phyloP scores from a whole-genome alignment of 1,140 invertebrate genomes.

The Megalonaias nervosa region DNA sequence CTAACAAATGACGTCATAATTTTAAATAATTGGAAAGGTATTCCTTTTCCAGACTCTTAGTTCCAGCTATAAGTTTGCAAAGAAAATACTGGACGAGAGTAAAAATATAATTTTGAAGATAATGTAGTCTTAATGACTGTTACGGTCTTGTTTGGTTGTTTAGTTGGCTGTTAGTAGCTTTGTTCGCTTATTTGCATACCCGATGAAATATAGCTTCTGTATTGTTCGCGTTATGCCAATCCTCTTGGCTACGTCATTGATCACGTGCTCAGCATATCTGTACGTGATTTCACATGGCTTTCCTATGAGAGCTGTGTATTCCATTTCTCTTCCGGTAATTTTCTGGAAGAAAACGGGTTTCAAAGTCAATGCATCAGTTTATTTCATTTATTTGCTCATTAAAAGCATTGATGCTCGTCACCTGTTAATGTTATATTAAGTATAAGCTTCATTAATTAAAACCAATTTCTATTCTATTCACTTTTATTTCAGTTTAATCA shows the following conservation, averaged over 20 bases:
- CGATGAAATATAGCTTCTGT: conserved; percentile 69
- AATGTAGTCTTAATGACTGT: background rate
- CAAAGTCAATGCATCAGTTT: background rate
- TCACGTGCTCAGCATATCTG: conserved; percentile 67
- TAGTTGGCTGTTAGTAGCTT: background rate
- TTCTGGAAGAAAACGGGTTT: conserved; percentile 57
- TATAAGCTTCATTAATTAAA: no score
- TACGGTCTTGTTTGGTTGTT: background rate
- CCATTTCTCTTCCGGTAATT: conserved; percentile 67
- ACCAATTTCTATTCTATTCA: no score
- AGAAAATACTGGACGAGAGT: background rate
- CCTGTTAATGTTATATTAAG: no score
- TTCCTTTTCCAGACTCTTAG: no score
- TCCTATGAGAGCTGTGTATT: conserved; percentile 69
- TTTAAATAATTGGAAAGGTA: background rate
- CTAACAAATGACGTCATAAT: no score
- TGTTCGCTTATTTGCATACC: conserved; percentile 49
- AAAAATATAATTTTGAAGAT: background rate
- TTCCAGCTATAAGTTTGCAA: background rate
- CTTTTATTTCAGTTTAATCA: background rate
- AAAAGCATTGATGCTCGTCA: no score
- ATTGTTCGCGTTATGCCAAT: conserved; percentile 63
- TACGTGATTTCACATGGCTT: conserved; percentile 72
- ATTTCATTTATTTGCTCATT: no score
- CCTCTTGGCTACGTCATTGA: conserved; percentile 61